Percentiles rank a stretch among this genome's conserved stretches.
Conservation (phyloP, 2,113 vertebrate genomes). For the Poecilia latipinna region DNA sequence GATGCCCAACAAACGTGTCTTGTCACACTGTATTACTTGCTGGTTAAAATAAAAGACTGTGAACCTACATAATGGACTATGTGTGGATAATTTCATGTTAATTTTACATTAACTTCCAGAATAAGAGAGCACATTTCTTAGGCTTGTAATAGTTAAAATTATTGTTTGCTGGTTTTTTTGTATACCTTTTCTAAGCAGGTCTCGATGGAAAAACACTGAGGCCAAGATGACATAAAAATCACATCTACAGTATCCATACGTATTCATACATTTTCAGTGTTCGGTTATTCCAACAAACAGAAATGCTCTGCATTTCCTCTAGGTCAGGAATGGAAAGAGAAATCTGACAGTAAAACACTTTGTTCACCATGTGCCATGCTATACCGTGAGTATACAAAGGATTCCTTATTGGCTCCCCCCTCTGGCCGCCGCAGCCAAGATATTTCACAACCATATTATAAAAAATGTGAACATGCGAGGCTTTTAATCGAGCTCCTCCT, state of each 20-base stretch:
- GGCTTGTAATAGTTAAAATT: slow-evolving; percentile 20
- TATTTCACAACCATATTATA: slow-evolving; percentile 60
- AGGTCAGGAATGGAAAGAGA: slow-evolving; percentile 13
- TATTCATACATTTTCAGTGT: background rate
- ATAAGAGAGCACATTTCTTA: background rate
- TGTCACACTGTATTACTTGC: slow-evolving; percentile 9
- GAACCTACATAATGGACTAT: slow-evolving; percentile 33
- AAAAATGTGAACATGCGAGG: slow-evolving; percentile 36
- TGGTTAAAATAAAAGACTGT: slow-evolving; percentile 63
- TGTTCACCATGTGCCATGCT: slow-evolving; percentile 68
- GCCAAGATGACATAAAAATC: slow-evolving; percentile 1
- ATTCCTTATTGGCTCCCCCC: slow-evolving; percentile 73
- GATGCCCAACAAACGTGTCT: background rate
- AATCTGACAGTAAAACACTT: slow-evolving; percentile 60
- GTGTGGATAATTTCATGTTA: slow-evolving; percentile 1
- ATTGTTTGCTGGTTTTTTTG: slow-evolving; percentile 34
- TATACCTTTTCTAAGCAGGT: slow-evolving; percentile 20
- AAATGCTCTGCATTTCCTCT: background rate
- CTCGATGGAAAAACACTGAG: slow-evolving; percentile 8
- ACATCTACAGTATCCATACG: slow-evolving; percentile 34
- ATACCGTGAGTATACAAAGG: slow-evolving; percentile 63
- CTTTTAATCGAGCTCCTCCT: slow-evolving; percentile 45
- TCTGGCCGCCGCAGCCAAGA: slow-evolving; percentile 31
- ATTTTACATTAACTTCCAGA: slow-evolving; percentile 1
- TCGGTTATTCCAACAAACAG: background rate